Evolutionary conservation across 2,888 invertebrate genomes (phyloP).

Genomic region (Lasioglossum morio): DNA sequence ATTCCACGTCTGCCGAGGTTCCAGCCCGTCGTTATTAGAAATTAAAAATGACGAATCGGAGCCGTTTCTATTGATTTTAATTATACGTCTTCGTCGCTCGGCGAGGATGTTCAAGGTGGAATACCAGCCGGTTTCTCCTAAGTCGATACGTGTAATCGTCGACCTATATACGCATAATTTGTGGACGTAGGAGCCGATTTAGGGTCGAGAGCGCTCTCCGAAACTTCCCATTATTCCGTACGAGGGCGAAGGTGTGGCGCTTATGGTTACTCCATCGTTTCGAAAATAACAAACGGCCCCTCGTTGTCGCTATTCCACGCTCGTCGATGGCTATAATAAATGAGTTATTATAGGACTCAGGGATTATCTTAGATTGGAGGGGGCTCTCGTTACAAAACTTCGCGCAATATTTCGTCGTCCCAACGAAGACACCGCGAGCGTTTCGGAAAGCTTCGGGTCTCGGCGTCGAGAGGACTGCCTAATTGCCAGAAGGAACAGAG

Average conservation of each 20-base stretch:
- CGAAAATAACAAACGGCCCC: conserved; percentile 30
- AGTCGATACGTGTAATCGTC: conserved; percentile 30
- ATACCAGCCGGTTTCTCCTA: conserved; percentile 17
- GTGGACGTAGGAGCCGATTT: conserved; percentile 36
- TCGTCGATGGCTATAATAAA: conserved; percentile 45
- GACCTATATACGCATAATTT: conserved; percentile 56
- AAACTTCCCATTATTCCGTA: conserved; percentile 36
- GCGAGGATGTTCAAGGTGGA: neutral
- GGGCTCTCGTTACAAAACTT: conserved; percentile 22
- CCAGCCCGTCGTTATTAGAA: conserved; percentile 49
- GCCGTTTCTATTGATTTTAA: conserved; percentile 66
- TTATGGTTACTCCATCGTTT: conserved; percentile 53
- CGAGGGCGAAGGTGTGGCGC: conserved; percentile 58
- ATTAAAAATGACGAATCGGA: conserved; percentile 61
- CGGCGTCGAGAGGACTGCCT: conserved; percentile 33
- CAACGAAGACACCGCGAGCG: conserved; percentile 4
- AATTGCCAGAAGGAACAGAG: conserved; percentile 41
- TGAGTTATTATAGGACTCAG: conserved; percentile 51
- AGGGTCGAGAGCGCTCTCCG: conserved; percentile 29
- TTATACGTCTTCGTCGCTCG: conserved; percentile 47
- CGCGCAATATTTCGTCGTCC: conserved; percentile 21
- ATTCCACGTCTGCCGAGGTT: conserved; percentile 47
- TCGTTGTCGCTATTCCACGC: conserved; percentile 39
- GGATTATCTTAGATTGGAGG: conserved; percentile 36
- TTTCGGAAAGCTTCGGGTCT: conserved; percentile 8